A percentile compares a stretch with the other conserved stretches of the same genome.
Conservation (phyloP, 1,140 invertebrate species). For the Pygmarrhopalites habei region DNA sequence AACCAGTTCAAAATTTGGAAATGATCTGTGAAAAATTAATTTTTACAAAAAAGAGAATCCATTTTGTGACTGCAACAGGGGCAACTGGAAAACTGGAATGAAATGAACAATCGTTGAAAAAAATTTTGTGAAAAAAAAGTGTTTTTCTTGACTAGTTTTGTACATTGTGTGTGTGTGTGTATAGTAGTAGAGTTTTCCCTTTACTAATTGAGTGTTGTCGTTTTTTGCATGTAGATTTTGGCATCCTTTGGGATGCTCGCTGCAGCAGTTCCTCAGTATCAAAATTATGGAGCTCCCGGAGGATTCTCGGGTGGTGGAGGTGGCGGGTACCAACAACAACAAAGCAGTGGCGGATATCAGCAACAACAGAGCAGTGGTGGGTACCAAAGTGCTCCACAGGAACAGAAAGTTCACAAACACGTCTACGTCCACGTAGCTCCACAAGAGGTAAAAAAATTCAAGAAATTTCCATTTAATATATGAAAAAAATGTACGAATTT, state of each 20-base stretch:
- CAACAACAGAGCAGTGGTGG: background rate
- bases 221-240: background rate
- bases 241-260: constrained; percentile 18
- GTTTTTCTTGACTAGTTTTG: too few species aligned
- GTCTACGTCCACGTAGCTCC: constrained; percentile 29
- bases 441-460: too few species aligned
- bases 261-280: constrained; percentile 23
- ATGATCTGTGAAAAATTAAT: too few species aligned
- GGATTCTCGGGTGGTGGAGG: background rate
- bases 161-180: background rate
- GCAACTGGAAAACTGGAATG: background rate
- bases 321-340: background rate
- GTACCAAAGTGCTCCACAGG: background rate
- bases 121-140: background rate
- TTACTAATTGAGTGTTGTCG: constrained; percentile 1
- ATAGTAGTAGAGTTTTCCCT: background rate
- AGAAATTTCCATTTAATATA: constrained; percentile 2
- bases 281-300: constrained; percentile 17
- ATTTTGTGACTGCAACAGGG: background rate
- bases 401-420: constrained; percentile 18
- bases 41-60: too few species aligned
- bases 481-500: background rate
- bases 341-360: background rate
- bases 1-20: too few species aligned
- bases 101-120: background rate